Evolutionary conservation across 2,888 invertebrate species (phyloP).

Genomic region (Hirtodrosophila alboralis): DNA sequence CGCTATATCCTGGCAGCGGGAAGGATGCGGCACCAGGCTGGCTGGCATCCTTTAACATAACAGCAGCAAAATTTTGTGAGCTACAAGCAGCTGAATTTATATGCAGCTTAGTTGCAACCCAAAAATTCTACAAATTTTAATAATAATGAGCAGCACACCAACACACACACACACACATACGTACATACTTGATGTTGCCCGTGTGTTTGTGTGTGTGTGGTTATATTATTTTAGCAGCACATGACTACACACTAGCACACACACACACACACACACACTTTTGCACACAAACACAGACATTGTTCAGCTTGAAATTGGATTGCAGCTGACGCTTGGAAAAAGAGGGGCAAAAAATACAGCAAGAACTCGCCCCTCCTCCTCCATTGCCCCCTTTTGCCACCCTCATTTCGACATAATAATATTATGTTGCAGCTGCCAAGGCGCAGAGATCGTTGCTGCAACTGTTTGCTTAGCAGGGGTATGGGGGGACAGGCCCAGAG

Average conservation of each 20-base stretch:
- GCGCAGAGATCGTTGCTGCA: slow-evolving; percentile 71
- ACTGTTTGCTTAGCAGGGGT: slow-evolving; percentile 58
- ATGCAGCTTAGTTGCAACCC: slow-evolving; percentile 78
- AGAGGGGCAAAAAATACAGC: slow-evolving; percentile 34
- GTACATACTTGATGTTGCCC: not conserved
- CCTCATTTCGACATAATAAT: slow-evolving; percentile 63
- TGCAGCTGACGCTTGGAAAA: slow-evolving; percentile 68
- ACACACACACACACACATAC: slow-evolving; percentile 10
- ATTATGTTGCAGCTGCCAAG: slow-evolving; percentile 78
- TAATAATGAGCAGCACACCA: slow-evolving; percentile 70
- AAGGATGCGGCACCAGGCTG: slow-evolving; percentile 24
- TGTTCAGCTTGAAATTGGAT: slow-evolving; percentile 72
- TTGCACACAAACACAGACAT: slow-evolving; percentile 40
- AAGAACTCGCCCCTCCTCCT: slow-evolving; percentile 3
- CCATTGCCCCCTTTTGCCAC: slow-evolving; percentile 1
- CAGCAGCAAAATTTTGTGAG: slow-evolving; percentile 52
- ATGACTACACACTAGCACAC: slow-evolving; percentile 43
- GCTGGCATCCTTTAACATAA: slow-evolving; percentile 53
- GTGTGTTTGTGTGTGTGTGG: slow-evolving; percentile 49
- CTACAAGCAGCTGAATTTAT: slow-evolving; percentile 71
- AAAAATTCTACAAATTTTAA: slow-evolving; percentile 78
- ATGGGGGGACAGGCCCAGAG: not conserved
- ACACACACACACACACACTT: slow-evolving; percentile 33
- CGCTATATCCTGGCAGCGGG: slow-evolving; percentile 4
- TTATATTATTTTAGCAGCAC: slow-evolving; percentile 75